Conservation (phyloP, 1,140 invertebrate species). For the Drosophila tani region DNA sequence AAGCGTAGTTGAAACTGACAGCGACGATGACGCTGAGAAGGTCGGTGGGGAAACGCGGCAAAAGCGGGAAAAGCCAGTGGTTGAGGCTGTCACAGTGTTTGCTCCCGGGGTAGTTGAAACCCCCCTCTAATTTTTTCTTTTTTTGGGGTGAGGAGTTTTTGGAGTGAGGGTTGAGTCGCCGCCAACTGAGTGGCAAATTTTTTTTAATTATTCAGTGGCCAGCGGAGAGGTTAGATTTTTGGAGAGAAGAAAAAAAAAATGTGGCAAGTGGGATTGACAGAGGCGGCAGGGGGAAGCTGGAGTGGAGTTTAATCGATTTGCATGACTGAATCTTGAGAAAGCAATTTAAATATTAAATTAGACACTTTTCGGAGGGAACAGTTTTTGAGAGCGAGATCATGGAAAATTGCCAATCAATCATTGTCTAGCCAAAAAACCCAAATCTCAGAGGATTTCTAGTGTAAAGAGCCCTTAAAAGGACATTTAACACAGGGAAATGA, state of each 20-base stretch:
- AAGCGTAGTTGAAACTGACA: slow-evolving; percentile 79
- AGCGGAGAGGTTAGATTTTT: slow-evolving; percentile 52
- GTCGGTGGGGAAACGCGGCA: slow-evolving; percentile 23
- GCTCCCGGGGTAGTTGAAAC: slow-evolving; percentile 39
- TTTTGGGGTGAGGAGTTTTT: slow-evolving; percentile 1
- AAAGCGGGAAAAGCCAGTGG: slow-evolving; percentile 31
- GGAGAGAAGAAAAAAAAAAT: slow-evolving; percentile 1
- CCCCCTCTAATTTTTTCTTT: slow-evolving; percentile 16
- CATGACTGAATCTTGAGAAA: slow-evolving; percentile 55
- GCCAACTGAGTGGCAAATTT: slow-evolving; percentile 60
- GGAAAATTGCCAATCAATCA: slow-evolving; percentile 42
- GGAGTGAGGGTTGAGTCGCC: slow-evolving; percentile 7
- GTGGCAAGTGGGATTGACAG: slow-evolving; percentile 18
- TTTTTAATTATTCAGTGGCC: slow-evolving; percentile 75
- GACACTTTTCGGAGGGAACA: slow-evolving; percentile 20
- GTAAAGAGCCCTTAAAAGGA: neutral
- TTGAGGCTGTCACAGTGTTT: slow-evolving; percentile 67
- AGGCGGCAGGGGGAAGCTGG: slow-evolving; percentile 3
- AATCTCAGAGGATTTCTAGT: slow-evolving; percentile 2
- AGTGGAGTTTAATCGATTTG: slow-evolving; percentile 50
- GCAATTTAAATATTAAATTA: slow-evolving; percentile 55
- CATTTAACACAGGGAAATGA: neutral
- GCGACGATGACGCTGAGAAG: slow-evolving; percentile 40
- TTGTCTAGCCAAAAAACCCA: slow-evolving; percentile 28
- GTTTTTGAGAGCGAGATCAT: slow-evolving; percentile 1